Evolutionary conservation across 1,140 invertebrate genomes (phyloP).

Genomic region (Lordiphosa collinella): DNA sequence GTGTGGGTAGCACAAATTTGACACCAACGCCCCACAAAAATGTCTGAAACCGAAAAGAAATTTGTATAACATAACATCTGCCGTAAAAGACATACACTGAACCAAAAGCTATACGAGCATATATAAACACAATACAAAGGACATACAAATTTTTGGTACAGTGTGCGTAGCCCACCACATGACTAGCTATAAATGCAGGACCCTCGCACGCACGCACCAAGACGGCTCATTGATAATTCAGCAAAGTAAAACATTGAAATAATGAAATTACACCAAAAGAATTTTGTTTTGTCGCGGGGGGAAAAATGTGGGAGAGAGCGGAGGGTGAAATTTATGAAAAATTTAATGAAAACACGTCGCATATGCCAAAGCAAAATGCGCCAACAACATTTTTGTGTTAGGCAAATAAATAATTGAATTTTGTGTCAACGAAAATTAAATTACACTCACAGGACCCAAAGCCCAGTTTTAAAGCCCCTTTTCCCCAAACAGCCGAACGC

Average conservation of each 20-base stretch:
- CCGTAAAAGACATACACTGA: slow-evolving; percentile 21
- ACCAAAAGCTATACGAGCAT: neutral
- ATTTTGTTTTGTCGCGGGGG: slow-evolving; percentile 43
- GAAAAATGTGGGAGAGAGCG: slow-evolving; percentile 48
- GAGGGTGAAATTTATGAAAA: slow-evolving; percentile 60
- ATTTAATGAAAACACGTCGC: slow-evolving; percentile 73
- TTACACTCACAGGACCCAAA: slow-evolving; percentile 29
- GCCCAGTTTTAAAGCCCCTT: neutral
- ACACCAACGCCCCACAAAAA: slow-evolving; percentile 64
- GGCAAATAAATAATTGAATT: slow-evolving; percentile 67
- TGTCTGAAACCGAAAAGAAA: slow-evolving; percentile 28
- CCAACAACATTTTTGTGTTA: slow-evolving; percentile 33
- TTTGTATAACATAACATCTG: slow-evolving; percentile 58
- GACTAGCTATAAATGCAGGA: slow-evolving; percentile 59
- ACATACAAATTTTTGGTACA: neutral
- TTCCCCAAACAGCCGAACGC: neutral
- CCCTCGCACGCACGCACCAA: slow-evolving; percentile 11
- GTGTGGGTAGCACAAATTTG: slow-evolving; percentile 38
- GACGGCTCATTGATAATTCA: slow-evolving; percentile 67
- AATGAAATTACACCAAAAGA: slow-evolving; percentile 75
- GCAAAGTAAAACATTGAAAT: slow-evolving; percentile 75
- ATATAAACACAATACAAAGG: too few relatives aligned
- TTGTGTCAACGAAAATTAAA: slow-evolving; percentile 60
- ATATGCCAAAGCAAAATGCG: slow-evolving; percentile 16
- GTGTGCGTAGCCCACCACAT: slow-evolving; percentile 29